Evolutionary conservation across 2,888 invertebrate species (phyloP), one percentile per base, ranked within the genome.

Genomic region (Halictus ligatus): DNA sequence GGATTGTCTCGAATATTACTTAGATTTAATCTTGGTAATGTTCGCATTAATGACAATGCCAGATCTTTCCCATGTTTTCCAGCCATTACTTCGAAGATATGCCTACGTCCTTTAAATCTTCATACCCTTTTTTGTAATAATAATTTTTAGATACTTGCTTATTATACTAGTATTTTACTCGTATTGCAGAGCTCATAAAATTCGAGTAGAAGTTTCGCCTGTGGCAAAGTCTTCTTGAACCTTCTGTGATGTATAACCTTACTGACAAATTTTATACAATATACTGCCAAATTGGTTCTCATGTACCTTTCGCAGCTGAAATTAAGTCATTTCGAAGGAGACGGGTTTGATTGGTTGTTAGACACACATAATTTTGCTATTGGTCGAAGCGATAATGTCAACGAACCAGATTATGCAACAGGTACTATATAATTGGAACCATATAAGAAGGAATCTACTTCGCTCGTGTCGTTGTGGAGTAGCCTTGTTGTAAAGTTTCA

Each of bases 1-100:
- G 98, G 98, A 95, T 98, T 98, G 90, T 97, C 97, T 69, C 97
- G 96, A 87, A 98, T 96, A 95, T 98, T 98, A 50, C 95, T 96
- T 67, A 98, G 95, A 83, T 96, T 96, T 77, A 98, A 96, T 91
- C 98, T 96, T 0, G 98, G 98, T 88, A 98, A 95, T 18, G 96
- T 96, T 87, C 97, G 96, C 77, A 98, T 94, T 95, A 98, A 96
- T 89, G 96, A 96, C 81, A 98, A 95, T 0, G 98, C 98, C 94
- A 97, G 97, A 90, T 98, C 98, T n/a, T 96, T 96, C 74, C 97
- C 96, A 94, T 96, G 96, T 81, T 96, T 95, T 48, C 96, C 95
- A 67, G 95, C 95, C 96, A 96, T 96, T 54, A 58, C 75, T 78
- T 58, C 13, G 0, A 13, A 50, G 7, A 75, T 73, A 25, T 54